These are phyloP conservation scores for Antheraea yamamai DNA, from an alignment of 2,888 invertebrate species.

Conservation along the genomic window DNA sequence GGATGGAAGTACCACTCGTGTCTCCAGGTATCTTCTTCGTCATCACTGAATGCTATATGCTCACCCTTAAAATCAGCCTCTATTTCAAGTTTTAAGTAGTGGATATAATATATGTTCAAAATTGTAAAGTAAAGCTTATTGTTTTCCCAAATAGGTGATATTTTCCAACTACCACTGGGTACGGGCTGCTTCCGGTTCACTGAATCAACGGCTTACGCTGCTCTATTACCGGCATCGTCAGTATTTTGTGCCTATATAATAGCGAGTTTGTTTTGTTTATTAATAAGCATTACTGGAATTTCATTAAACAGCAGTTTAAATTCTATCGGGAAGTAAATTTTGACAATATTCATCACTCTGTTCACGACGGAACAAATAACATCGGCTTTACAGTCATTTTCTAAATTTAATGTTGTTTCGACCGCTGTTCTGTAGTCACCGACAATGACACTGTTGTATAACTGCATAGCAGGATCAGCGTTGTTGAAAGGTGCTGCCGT, in stretches of 20 bases:
- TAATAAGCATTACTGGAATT: neutral
- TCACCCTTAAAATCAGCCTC: constrained; percentile 10
- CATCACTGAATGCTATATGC: constrained; percentile 4
- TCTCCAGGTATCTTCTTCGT: neutral
- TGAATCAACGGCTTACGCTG: neutral
- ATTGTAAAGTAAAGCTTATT: constrained; percentile 17
- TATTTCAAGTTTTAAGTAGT: constrained; percentile 17
- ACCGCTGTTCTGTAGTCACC: constrained; percentile 15
- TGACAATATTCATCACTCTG: too few relatives aligned
- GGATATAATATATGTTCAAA: neutral
- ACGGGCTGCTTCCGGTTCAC: constrained; percentile 13
- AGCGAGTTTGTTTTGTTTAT: neutral
- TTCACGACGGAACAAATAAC: neutral
- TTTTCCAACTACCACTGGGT: constrained; percentile 24
- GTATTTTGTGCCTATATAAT: neutral
- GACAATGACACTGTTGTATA: constrained; percentile 13
- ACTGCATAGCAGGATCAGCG: neutral
- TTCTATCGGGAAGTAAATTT: constrained; percentile 18
- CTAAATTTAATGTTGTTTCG: neutral
- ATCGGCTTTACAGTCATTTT: neutral
- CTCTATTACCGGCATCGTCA: neutral
- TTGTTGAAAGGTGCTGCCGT: neutral
- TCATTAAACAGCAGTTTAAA: constrained; percentile 15
- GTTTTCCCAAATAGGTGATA: constrained; percentile 2
- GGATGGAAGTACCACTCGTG: constrained; percentile 20